phyloP scores from a whole-genome alignment of 2,888 invertebrate genomes.

The Sclerodermus sp. region DNA sequence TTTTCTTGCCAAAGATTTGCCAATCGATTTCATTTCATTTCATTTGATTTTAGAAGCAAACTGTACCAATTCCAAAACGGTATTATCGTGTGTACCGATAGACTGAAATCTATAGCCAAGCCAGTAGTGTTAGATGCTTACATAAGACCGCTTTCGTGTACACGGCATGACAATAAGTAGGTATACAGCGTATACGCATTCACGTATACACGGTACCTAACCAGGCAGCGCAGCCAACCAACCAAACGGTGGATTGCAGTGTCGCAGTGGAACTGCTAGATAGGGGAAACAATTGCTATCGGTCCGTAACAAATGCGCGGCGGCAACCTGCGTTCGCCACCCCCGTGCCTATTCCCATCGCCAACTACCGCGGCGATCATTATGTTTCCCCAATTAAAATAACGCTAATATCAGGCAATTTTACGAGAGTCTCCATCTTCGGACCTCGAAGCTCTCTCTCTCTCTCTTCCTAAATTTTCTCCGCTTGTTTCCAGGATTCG shows the following conservation, averaged over 20 bases:
- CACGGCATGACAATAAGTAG: conserved; percentile 25
- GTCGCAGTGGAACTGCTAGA: conserved; percentile 52
- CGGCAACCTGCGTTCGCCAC: conserved; percentile 38
- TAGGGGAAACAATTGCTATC: conserved; percentile 54
- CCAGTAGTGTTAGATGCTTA: conserved; percentile 25
- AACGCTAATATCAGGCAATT: no score
- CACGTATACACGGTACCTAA: conserved; percentile 27
- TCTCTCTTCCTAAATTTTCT: no score
- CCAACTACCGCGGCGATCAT: conserved; percentile 30
- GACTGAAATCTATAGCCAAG: conserved; percentile 42
- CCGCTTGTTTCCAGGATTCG: no score
- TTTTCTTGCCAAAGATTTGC: no score
- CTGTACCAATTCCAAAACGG: conserved; percentile 26
- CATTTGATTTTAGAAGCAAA: conserved; percentile 15
- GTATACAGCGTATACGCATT: conserved; percentile 30
- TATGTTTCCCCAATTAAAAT: conserved; percentile 44
- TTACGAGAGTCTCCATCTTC: no score
- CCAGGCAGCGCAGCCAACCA: conserved; percentile 37
- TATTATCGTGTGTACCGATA: conserved; percentile 42
- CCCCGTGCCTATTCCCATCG: conserved; percentile 17
- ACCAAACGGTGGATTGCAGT: conserved; percentile 39
- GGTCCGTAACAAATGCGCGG: conserved; percentile 49
- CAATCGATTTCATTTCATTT: no score
- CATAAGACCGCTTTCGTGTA: conserved; percentile 30
- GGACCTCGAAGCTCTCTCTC: no score